Evolutionary conservation across 1,140 invertebrate genomes (phyloP).

Genomic region (Bombus pascuorum): DNA sequence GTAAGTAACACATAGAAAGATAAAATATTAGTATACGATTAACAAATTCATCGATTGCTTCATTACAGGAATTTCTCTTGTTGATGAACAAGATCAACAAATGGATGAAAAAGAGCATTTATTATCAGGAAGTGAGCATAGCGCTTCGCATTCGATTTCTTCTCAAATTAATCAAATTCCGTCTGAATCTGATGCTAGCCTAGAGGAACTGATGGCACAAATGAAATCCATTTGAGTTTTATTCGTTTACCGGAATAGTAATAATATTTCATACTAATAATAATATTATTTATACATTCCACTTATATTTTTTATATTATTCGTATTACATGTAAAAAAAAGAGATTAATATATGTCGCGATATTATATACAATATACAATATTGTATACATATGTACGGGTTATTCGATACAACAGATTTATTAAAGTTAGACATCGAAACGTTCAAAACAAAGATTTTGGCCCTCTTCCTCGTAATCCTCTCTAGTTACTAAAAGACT

Average conservation of each 20-base stretch:
- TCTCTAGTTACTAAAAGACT: constrained; percentile 90
- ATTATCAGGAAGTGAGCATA: constrained; percentile 87
- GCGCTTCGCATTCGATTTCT: constrained; percentile 74
- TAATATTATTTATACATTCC: constrained; percentile 21
- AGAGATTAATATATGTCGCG: neutral
- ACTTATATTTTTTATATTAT: constrained; percentile 23
- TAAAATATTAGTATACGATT: neutral
- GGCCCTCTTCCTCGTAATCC: constrained; percentile 94
- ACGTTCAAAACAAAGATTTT: constrained; percentile 86
- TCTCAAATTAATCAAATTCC: constrained; percentile 66
- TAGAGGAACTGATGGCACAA: constrained; percentile 95
- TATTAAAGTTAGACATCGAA: constrained; percentile 85
- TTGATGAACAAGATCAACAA: constrained; percentile 86
- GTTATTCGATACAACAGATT: constrained; percentile 11
- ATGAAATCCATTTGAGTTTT: constrained; percentile 90
- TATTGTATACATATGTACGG: neutral
- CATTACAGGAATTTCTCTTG: constrained; percentile 85
- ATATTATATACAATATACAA: constrained; percentile 6
- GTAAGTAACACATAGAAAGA: constrained; percentile 79
- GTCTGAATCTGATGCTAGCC: constrained; percentile 82
- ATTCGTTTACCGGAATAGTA: neutral
- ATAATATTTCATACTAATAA: neutral
- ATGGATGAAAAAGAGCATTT: constrained; percentile 80
- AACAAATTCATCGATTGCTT: constrained; percentile 24
- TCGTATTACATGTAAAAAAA: neutral